Base-by-base conservation (phyloP, 2,888 invertebrate genomes). In the Caenorhabditis zanzibari region DNA sequence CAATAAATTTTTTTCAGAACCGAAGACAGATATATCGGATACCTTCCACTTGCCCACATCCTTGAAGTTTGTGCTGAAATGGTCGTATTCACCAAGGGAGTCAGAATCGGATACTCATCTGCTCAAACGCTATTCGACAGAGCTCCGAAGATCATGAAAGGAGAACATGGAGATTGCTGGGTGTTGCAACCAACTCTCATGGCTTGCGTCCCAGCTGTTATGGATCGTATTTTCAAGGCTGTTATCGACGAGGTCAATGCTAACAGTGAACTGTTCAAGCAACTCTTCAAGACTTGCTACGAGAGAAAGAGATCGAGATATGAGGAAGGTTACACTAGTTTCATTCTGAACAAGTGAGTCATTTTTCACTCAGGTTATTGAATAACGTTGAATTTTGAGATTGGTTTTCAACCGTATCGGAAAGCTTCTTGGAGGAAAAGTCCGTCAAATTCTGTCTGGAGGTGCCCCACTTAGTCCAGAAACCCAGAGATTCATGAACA, bases 141-240 rank as follows among this genome's bases (percentile, higher is more conserved):
- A 85, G 93, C 97, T 68, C 97, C 96, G 92, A 98, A 97, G 94
- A 97, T 99, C 90, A 96, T 96, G 94, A 95, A 95, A 91, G 98
- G 98, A 58, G 96, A 96, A 79, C 95, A 95, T 92, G 99, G 99
- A 5, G 99, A 99, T 93, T 96, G 97, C 14, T 95, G 96, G 56
- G 95, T 96, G 1, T 94, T 99, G 74, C 94, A 95, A 90, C 99
- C 99, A 3, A 97, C 98, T 1, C 95, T 97, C 91, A 95, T 99
- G 94, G 97, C 97, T 4, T 95, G 97, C 64, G 99, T 99, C 58
- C 99, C 99, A 81, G 96, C 98, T 71, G 97, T 99, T 90, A 95
- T 98, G 94, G 98, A 98, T 93, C 95, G 98, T 91, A 96, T 99
- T 92, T 97, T 97, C 92, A 99, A 99, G 93, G 96, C 96, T 89